Evolutionary conservation across 2,888 invertebrate species (phyloP), one percentile per base, ranked within the genome.

Genomic region (Marronus borbonicus): DNA sequence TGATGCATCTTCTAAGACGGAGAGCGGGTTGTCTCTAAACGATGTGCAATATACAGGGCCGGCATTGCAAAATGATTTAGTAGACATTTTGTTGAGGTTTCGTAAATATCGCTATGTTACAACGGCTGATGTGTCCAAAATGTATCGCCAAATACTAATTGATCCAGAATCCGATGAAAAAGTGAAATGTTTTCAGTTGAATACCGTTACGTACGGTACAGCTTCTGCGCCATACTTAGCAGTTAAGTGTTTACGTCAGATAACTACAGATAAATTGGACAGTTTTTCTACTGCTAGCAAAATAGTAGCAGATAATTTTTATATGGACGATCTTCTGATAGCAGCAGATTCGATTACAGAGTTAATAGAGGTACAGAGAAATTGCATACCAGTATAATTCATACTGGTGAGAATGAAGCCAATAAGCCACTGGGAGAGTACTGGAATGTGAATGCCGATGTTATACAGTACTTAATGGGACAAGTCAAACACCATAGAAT

Each of bases 71-170:
- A 49, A 76, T 17, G 58, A 79, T 39, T 36, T 77, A 55, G 70
- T 76, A 39, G 12, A 31, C n/a, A 70, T 79, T 28, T n/a, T 79
- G 20, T 14, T 72, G 31, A n/a, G 72, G 76, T 79, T 72, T 52
- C 60, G 79, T 64, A 70, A n/a, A 55, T 69, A 79, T 39, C 80
- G 79, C 4, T 81, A 83, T 44, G 83, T 85, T 0, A 80, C 88
- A n/a, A n/a, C n/a, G n/a, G 10, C 83, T 83, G 5, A 85, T n/a
- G n/a, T n/a, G n/a, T n/a, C n/a, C n/a, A 87, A 88, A 80, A 87
- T 87, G 85, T 87, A 85, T 77, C 81, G 86, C 0, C 86, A 87
- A 78, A 83, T 87, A 17, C 10, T 50, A 0, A 76, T 87, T 0
- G 75, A 83, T n/a, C 65, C 78, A 0, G 77, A 79, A 1, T 72